Percentiles rank a stretch among this genome's conserved stretches.
phyloP scores from a whole-genome alignment of 1,140 invertebrate species.

The Acromyrmex echinatior region DNA sequence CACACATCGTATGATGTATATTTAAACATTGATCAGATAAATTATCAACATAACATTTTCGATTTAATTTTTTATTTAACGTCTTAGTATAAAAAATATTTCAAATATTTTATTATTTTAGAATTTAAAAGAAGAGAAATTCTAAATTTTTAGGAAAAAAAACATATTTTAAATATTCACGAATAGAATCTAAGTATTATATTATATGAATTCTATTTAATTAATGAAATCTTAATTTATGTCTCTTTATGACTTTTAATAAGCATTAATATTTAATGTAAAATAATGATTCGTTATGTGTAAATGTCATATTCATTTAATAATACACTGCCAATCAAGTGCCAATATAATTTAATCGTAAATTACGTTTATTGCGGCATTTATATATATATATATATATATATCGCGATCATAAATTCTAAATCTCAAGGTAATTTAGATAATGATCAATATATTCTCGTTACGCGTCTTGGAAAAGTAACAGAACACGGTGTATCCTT shows the following conservation, averaged over 20 bases:
- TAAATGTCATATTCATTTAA: neutral
- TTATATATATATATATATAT: neutral
- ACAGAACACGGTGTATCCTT: conserved; percentile 8
- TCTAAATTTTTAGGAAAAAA: neutral
- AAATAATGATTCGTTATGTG: neutral
- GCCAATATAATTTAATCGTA: neutral
- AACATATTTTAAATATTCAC: neutral
- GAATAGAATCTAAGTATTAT: neutral
- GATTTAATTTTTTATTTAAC: neutral
- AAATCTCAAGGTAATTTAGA: conserved; percentile 7
- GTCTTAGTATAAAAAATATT: neutral
- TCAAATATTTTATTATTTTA: neutral
- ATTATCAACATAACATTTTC: neutral
- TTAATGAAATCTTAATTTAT: neutral
- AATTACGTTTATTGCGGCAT: neutral
- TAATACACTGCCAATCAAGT: neutral
- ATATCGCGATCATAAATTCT: conserved; percentile 21
- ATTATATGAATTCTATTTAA: neutral
- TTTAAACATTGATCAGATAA: conserved; percentile 35
- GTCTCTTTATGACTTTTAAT: neutral
- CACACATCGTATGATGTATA: conserved; percentile 4
- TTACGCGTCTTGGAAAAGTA: neutral
- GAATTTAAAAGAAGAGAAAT: no score
- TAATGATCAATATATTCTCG: conserved; percentile 45
- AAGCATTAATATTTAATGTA: neutral